Percentiles rank a stretch among this genome's conserved stretches.
phyloP scores from a whole-genome alignment of 2,888 invertebrate genomes.

The Parthenolecanium corni region DNA sequence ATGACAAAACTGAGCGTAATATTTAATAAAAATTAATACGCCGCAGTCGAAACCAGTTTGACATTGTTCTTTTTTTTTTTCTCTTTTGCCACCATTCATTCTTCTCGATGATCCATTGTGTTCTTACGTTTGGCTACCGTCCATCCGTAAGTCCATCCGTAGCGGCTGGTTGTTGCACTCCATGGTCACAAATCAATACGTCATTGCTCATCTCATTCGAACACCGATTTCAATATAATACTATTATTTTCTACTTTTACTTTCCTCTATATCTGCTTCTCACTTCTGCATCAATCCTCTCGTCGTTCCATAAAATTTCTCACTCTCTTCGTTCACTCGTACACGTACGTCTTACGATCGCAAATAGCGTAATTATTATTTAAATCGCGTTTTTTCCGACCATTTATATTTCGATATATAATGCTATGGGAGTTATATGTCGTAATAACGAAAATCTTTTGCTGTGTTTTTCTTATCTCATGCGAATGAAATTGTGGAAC shows the following conservation, averaged over 20 bases:
- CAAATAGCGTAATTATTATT: not conserved
- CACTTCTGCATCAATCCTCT: too few relatives aligned
- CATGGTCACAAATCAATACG: not conserved
- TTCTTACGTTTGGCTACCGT: not conserved
- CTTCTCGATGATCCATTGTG: not conserved
- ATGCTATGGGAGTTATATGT: not conserved
- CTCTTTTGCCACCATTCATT: not conserved
- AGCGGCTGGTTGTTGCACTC: not conserved
- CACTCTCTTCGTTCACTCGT: too few relatives aligned
- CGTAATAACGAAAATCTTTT: not conserved
- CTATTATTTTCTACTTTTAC: conserved; percentile 22
- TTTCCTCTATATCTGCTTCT: not conserved
- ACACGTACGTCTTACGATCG: not conserved
- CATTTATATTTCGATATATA: not conserved
- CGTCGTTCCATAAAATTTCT: too few relatives aligned
- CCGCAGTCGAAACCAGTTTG: not conserved
- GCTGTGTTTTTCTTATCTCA: too few relatives aligned
- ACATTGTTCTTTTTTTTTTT: not conserved
- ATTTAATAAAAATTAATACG: conserved; percentile 7
- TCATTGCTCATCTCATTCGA: conserved; percentile 9
- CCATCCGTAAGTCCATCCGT: not conserved
- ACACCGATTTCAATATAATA: conserved; percentile 11
- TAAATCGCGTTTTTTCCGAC: not conserved
- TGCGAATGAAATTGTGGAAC: too few relatives aligned
- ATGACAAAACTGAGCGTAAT: too few relatives aligned